Percentiles rank a stretch among this genome's conserved stretches.
Conservation (phyloP, 2,113 vertebrate genomes). For the Odocoileus virginianus region DNA sequence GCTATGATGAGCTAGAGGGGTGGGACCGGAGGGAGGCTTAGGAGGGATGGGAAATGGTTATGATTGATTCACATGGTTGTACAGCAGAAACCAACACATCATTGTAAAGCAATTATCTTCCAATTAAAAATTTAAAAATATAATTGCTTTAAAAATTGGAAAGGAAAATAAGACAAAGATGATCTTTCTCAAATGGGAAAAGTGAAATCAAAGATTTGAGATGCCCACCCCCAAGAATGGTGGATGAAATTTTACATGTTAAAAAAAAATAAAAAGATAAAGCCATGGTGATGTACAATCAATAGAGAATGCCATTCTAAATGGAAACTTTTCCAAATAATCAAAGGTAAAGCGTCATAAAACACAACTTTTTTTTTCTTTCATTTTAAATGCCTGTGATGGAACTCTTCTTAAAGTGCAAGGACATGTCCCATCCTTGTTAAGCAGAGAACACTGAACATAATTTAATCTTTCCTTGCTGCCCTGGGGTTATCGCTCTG, state of each 20-base stretch:
- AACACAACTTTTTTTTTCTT: neutral
- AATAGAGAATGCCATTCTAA: neutral
- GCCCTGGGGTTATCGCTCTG: neutral
- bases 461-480: slow-evolving; percentile 20
- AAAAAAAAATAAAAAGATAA: neutral
- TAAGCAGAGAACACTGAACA: neutral
- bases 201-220: neutral
- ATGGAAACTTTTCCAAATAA: neutral
- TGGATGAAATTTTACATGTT: neutral
- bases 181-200: neutral
- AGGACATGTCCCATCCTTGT: neutral
- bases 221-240: neutral
- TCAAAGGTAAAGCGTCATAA: neutral
- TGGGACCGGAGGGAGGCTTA: too few relatives aligned
- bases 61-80: neutral
- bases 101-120: neutral
- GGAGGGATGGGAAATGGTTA: neutral
- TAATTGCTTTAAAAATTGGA: neutral
- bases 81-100: neutral
- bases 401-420: slow-evolving; percentile 27
- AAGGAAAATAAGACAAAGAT: neutral
- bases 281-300: neutral
- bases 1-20: neutral
- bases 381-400: slow-evolving; percentile 4
- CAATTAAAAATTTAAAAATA: neutral